Evolutionary conservation across 2,797 vertebrate species (phyloP).

Genomic region (Cynodonichthys magdalenae): DNA sequence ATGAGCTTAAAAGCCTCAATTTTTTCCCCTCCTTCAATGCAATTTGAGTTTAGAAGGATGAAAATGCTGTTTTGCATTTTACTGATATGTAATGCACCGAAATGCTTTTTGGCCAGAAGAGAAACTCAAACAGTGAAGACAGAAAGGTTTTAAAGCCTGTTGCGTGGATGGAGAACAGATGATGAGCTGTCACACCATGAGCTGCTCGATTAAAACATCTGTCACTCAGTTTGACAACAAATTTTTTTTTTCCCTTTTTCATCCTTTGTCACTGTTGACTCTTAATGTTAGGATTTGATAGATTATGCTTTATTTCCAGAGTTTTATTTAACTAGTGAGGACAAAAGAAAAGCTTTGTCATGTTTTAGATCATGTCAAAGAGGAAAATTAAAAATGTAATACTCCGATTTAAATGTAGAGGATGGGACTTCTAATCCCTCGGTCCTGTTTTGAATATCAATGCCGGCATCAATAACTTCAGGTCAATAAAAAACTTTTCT

Average conservation of each 20-base stretch:
- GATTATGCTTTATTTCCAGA: constrained; percentile 24
- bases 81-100: constrained; percentile 33
- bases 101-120: constrained; percentile 39
- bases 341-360: constrained; percentile 4
- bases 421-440: neutral
- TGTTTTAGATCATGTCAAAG: constrained; percentile 17
- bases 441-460: neutral
- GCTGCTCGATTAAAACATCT: constrained; percentile 31
- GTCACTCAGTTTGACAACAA: constrained; percentile 55
- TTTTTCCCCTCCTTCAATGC: constrained; percentile 9
- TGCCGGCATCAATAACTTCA: neutral
- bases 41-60: constrained; percentile 23
- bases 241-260: constrained; percentile 23
- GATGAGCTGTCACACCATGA: constrained; percentile 49
- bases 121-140: constrained; percentile 31
- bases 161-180: constrained; percentile 45
- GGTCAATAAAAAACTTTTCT: too few species aligned
- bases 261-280: neutral
- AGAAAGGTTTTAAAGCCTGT: constrained; percentile 37
- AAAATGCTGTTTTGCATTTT: constrained; percentile 38
- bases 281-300: constrained; percentile 17
- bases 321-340: constrained; percentile 6
- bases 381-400: neutral
- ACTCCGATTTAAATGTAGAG: neutral
- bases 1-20: constrained; percentile 50